Conservation (phyloP, 2,888 invertebrate species). For the Actias luna region DNA sequence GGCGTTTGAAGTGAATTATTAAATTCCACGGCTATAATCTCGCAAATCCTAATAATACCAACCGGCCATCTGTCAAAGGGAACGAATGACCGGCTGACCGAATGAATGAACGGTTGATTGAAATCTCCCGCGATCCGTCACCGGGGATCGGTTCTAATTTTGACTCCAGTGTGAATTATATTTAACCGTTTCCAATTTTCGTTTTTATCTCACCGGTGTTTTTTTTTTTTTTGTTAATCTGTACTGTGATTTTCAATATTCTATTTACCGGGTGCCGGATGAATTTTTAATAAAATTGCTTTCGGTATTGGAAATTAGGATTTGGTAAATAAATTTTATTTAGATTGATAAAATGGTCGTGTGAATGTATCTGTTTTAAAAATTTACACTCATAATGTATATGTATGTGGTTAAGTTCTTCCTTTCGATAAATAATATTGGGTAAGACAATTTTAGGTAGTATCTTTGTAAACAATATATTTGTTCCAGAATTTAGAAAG, state of each 20-base stretch:
- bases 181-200: neutral
- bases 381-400: too few relatives aligned
- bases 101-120: conserved; percentile 34
- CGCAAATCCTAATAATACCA: neutral
- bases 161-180: neutral
- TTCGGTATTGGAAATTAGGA: neutral
- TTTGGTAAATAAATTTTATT: neutral
- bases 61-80: conserved; percentile 21
- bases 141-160: conserved; percentile 1
- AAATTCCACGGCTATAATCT: conserved; percentile 17
- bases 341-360: too few relatives aligned
- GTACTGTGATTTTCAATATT: neutral
- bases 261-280: neutral
- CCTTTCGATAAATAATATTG: too few relatives aligned
- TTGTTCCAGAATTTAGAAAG: too few relatives aligned
- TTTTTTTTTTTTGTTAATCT: neutral
- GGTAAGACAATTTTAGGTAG: too few relatives aligned
- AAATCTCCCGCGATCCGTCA: conserved; percentile 21
- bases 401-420: too few relatives aligned
- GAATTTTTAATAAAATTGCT: neutral
- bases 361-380: too few relatives aligned
- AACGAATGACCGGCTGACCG: conserved; percentile 25
- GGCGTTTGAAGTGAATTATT: conserved; percentile 18
- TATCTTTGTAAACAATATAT: too few relatives aligned
- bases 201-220: neutral